Evolutionary conservation across 2,113 vertebrate genomes (phyloP).

Genomic region (Peromyscus maniculatus): DNA sequence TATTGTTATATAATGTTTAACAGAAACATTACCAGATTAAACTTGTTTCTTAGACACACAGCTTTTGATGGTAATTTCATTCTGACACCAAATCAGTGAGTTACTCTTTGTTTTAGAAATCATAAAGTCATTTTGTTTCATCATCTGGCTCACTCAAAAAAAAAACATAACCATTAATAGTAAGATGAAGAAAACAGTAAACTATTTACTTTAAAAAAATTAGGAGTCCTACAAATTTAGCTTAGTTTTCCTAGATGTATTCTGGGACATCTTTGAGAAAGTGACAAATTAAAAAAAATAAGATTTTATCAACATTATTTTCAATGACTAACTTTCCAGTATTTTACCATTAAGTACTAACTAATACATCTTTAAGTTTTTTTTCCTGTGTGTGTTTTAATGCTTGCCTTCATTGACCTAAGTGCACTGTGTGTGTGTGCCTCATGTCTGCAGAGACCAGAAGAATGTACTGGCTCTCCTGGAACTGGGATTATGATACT

Average conservation of each 20-base stretch:
- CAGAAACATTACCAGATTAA: slow-evolving; percentile 22
- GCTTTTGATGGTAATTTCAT: slow-evolving; percentile 27
- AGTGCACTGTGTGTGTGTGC: background rate
- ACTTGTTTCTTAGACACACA: background rate
- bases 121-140: slow-evolving; percentile 12
- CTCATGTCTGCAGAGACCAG: background rate
- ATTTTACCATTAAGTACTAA: slow-evolving; percentile 17
- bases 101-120: slow-evolving; percentile 19
- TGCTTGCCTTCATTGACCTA: background rate
- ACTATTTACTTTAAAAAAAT: background rate
- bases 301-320: slow-evolving; percentile 48
- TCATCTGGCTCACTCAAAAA: background rate
- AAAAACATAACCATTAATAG: background rate
- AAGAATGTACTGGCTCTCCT: too few relatives aligned
- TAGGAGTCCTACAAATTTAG: slow-evolving; percentile 3
- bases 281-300: slow-evolving; percentile 24
- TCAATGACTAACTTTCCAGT: background rate
- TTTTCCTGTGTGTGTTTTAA: background rate
- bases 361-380: too few relatives aligned
- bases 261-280: background rate
- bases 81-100: slow-evolving; percentile 8
- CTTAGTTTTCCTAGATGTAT: background rate
- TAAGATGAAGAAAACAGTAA: slow-evolving; percentile 42
- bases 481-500: too few relatives aligned
- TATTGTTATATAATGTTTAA: background rate